A percentile compares a stretch with the other conserved stretches of the same genome.
Conservation (phyloP, 2,888 invertebrate species). For the Entomobrya multifasciata region DNA sequence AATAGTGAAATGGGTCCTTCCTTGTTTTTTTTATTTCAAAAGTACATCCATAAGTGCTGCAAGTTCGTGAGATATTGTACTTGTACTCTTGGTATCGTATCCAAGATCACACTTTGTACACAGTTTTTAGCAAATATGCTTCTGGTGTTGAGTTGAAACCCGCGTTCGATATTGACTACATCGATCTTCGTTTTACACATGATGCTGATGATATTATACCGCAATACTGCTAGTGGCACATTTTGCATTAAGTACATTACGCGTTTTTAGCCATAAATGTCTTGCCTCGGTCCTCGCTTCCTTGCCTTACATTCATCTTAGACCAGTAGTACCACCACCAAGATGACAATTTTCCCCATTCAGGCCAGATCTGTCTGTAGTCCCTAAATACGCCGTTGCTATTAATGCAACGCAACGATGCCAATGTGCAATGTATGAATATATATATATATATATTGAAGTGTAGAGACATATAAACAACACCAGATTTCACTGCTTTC, state of each 20-base stretch:
- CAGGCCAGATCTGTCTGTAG: not conserved
- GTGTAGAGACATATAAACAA: not conserved
- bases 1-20: no score
- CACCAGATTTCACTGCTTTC: not conserved
- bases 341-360: not conserved
- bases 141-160: constrained; percentile 3
- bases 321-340: no score
- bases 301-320: no score
- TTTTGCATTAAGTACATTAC: constrained; percentile 18
- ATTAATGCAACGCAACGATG: no score
- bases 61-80: no score
- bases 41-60: no score
- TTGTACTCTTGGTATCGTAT: no score
- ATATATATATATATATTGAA: no score
- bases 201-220: not conserved
- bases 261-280: constrained; percentile 19
- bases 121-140: not conserved
- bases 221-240: not conserved
- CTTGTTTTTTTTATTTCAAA: no score
- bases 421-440: no score
- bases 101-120: not conserved
- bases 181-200: constrained; percentile 29
- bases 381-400: no score
- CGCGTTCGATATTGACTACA: not conserved
- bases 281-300: not conserved